Conservation (phyloP, 1,140 invertebrate species). For the Drosophila lacertosa region DNA sequence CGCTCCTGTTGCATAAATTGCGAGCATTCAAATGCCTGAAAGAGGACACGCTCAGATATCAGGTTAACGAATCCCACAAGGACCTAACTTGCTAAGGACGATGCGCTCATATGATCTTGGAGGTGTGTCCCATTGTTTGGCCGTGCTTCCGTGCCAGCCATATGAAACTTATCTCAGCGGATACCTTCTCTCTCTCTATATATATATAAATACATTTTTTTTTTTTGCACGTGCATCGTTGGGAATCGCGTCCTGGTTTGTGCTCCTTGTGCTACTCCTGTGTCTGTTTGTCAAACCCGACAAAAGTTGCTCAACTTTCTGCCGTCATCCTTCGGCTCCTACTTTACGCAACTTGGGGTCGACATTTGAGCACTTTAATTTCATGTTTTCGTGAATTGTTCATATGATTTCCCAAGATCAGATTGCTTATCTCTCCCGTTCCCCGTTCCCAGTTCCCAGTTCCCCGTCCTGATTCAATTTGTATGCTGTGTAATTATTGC, state of each 20-base stretch:
- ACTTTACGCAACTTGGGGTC: constrained; percentile 60
- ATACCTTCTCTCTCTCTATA: constrained; percentile 24
- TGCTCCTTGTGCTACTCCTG: constrained; percentile 12
- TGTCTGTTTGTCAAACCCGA: constrained; percentile 39
- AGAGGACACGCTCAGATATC: constrained; percentile 70
- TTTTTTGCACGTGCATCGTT: constrained; percentile 73
- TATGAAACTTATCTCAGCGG: constrained; percentile 72
- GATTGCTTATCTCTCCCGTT: constrained; percentile 69
- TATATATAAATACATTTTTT: constrained; percentile 16
- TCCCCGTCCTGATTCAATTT: constrained; percentile 61
- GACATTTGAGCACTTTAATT: constrained; percentile 79
- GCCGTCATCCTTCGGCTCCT: constrained; percentile 45
- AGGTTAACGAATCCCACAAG: constrained; percentile 54
- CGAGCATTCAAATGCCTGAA: constrained; percentile 56
- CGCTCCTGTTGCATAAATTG: constrained; percentile 75
- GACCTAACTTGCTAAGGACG: constrained; percentile 22
- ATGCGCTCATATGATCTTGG: constrained; percentile 49
- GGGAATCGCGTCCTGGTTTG: constrained; percentile 54
- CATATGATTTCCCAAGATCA: constrained; percentile 78
- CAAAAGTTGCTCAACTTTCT: constrained; percentile 83
- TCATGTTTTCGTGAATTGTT: constrained; percentile 75
- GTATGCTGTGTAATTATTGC: constrained; percentile 65
- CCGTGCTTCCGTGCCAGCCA: constrained; percentile 68
- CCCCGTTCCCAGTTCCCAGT: constrained; percentile 10
- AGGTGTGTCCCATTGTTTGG: constrained; percentile 77